Evolutionary conservation across 2,797 vertebrate genomes (phyloP), one percentile per base, ranked within the genome.

Genomic region (Apogon hyalosoma): DNA sequence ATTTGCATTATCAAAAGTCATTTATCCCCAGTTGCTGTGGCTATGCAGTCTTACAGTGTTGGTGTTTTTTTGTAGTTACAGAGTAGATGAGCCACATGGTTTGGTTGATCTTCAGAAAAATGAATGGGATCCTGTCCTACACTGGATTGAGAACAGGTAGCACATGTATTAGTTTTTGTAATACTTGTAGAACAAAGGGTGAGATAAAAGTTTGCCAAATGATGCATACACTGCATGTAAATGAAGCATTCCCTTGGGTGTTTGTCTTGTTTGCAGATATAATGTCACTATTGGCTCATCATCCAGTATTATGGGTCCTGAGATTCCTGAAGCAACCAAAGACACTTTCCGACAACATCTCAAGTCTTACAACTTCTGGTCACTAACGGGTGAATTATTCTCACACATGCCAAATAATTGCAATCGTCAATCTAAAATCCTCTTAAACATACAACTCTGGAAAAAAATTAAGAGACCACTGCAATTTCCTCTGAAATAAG

Each of bases 41-140:
- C 8, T 62, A 57, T 61, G 46, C 47, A 31, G 19, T 15, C 55
- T 16, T 11, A 15, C 50, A 8, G 1, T 64, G 19, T 57, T 43
- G 3, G 4, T 77, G 21, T 54, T 57, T 63, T 56, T 13, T 14
- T 93, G 69, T 75, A 99, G 98, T 92, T 99, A 96, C 90, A 96
- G 97, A 80, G 95, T 99, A 55, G 98, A 99, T 50, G 97, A 98
- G 5, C 98, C 98, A 3, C 71, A 91, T 1, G 94, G 87, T 47
- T 90, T 99, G 90, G 97, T 97, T 55, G 96, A 98, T 73, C 94
- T 99, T 48, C 98, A 99, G 84, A 97, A 86, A 80, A 96, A 96
- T 14, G 97, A 99, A 62, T 99, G 98, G 98, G 96, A 99, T 67
- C 98, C 98, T 0, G 65, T 97, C 48, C 83, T 99, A 0, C 57